Base-by-base conservation (phyloP, 2,888 invertebrate species). In the Tetanocera ferruginea region DNA sequence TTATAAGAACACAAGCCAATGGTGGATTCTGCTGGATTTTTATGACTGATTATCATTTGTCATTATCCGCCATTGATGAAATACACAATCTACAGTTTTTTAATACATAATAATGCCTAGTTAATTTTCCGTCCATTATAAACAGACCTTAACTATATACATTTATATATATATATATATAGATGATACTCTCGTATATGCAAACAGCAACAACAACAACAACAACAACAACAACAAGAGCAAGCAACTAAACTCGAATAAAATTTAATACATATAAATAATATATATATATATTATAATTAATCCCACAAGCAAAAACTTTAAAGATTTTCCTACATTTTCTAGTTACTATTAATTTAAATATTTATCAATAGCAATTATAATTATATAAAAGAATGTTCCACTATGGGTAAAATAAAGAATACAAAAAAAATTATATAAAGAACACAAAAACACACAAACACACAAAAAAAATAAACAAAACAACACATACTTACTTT, bases 121-220 rank as follows among this genome's bases (percentile, higher is more conserved):
- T 88, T 88, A 87, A 88, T 87, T 88, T 89, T 88, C 88, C 88
- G 88, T 88, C 88, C 88, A 89, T 88, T 88, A 89, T 89, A 88
- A 88, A 86, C 88, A 88, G 88, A 88, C 88, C 89, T 88, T 89
- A 89, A 88, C 86, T 86, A 87, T 87, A 84, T 87, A 86, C 84
- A 85, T 79, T 34, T 51, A 71, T 66, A 70, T 5, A 74, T 37
- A 60, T 69, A 49, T n/a, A n/a, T n/a, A n/a, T n/a, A n/a, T n/a
- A n/a, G n/a, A n/a, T n/a, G 60, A 19, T 2, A 52, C 67, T 70
- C 74, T 74, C 49, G 28, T 76, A 67, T 31, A 69, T 64, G 69
- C 31, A 71, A 69, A 23, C 69, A 51, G 4, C 49, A 79, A 60
- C 64, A 62, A 66, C 23, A 70, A 64, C 31, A 14, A 78, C 69